These are phyloP conservation scores for Pleuronectes platessa DNA, from an alignment of 2,113 vertebrate genomes.

Conservation along the genomic window DNA sequence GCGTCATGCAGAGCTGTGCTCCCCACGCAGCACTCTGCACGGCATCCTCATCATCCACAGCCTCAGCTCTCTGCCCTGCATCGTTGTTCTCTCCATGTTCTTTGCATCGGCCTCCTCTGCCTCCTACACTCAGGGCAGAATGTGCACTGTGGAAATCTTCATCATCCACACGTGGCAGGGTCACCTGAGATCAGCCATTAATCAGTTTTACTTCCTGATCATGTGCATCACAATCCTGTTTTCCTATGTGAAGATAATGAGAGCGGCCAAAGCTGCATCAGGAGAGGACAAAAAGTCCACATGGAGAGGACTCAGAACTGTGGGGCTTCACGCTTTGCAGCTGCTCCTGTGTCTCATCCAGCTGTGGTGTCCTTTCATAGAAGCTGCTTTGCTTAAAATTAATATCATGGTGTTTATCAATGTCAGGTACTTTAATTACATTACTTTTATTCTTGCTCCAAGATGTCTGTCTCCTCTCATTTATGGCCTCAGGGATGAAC, in stretches of 20 bases:
- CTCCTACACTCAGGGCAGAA: neutral
- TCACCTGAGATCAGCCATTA: conserved; percentile 28
- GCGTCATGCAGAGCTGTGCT: no score
- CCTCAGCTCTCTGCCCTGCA: conserved; percentile 35
- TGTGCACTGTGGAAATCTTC: conserved; percentile 44
- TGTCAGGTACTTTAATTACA: conserved; percentile 48
- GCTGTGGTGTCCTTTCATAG: conserved; percentile 65
- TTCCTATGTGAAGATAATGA: conserved; percentile 65
- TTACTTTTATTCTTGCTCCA: conserved; percentile 37
- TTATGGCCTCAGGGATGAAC: no score
- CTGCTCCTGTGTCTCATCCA: conserved; percentile 67
- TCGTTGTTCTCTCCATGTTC: conserved; percentile 17
- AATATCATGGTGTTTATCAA: neutral
- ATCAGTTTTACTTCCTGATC: conserved; percentile 61
- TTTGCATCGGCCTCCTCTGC: neutral
- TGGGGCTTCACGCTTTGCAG: conserved; percentile 71
- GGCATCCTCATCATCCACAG: conserved; percentile 30
- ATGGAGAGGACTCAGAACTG: conserved; percentile 68
- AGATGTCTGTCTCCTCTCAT: conserved; percentile 62
- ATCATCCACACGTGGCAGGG: conserved; percentile 55
- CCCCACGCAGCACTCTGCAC: no score
- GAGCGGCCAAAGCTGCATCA: conserved; percentile 59
- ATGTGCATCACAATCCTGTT: conserved; percentile 60
- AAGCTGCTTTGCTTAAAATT: conserved; percentile 25
- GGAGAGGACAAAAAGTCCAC: conserved; percentile 49